Evolutionary conservation across 2,113 vertebrate genomes (phyloP).

Genomic region (Balaeniceps rex): DNA sequence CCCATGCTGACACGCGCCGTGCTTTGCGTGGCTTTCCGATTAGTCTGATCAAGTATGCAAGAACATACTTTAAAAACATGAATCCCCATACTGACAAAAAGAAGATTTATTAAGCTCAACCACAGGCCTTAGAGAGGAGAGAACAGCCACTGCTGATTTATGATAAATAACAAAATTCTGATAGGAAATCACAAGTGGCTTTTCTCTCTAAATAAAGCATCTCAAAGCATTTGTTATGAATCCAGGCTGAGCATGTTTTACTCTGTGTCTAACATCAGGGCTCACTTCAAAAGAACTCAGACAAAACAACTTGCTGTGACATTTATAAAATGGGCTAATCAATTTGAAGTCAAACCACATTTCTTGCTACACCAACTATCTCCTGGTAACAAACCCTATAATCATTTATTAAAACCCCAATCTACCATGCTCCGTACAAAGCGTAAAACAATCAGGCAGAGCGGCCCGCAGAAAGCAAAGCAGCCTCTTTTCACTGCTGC

Average conservation of each 20-base stretch:
- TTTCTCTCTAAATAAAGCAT: conserved; percentile 75
- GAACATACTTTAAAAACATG: conserved; percentile 63
- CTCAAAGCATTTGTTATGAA: conserved; percentile 74
- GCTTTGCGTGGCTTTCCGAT: conserved; percentile 47
- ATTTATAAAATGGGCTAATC: conserved; percentile 79
- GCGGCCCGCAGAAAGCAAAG: conserved; percentile 19
- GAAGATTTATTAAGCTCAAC: conserved; percentile 64
- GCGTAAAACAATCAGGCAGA: conserved; percentile 34
- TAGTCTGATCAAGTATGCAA: conserved; percentile 70
- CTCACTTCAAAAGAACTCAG: conserved; percentile 71
- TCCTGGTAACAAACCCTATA: conserved; percentile 71
- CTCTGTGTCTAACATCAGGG: conserved; percentile 64
- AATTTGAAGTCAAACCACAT: conserved; percentile 77
- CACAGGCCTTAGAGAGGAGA: conserved; percentile 60
- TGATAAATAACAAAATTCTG: conserved; percentile 76
- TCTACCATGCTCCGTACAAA: conserved; percentile 46
- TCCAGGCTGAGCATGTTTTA: conserved; percentile 67
- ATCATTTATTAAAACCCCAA: conserved; percentile 78
- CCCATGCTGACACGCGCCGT: conserved; percentile 17
- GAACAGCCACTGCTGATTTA: conserved; percentile 65
- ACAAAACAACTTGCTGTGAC: conserved; percentile 73
- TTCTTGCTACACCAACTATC: conserved; percentile 73
- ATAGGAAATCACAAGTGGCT: conserved; percentile 75
- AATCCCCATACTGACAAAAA: conserved; percentile 58
- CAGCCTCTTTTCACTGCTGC: conserved; percentile 5